These are phyloP conservation scores for Myopa tessellatipennis DNA, from an alignment of 2,888 invertebrate species.

Conservation along the genomic window DNA sequence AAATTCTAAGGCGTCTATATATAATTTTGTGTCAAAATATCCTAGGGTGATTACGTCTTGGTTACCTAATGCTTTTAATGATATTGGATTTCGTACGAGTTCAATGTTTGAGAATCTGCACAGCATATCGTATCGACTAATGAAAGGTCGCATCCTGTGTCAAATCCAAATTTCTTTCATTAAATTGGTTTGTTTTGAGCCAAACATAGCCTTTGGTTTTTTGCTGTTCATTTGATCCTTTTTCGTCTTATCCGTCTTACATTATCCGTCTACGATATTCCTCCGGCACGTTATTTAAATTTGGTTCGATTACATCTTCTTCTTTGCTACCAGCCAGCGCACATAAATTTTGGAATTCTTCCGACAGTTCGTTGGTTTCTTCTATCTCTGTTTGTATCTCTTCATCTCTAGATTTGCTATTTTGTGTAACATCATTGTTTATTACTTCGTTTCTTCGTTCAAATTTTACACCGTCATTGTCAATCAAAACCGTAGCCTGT, in stretches of 20 bases:
- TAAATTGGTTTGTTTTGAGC: not conserved
- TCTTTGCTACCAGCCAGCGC: no score
- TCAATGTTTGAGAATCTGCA: slow-evolving; percentile 19
- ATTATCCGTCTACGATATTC: slow-evolving; percentile 1
- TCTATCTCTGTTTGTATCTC: not conserved
- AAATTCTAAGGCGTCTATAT: slow-evolving; percentile 17
- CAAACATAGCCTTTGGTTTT: slow-evolving; percentile 12
- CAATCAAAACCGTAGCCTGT: slow-evolving; percentile 22
- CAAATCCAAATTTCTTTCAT: slow-evolving; percentile 18
- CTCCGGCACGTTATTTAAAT: slow-evolving; percentile 9
- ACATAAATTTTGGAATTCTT: no score
- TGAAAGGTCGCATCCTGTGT: slow-evolving; percentile 20
- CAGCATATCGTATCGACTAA: slow-evolving; percentile 26
- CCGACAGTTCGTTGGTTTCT: no score
- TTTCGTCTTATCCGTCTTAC: not conserved
- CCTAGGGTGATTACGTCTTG: slow-evolving; percentile 32
- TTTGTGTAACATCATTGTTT: not conserved
- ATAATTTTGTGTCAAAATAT: slow-evolving; percentile 33
- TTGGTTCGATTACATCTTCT: not conserved
- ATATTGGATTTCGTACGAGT: slow-evolving; percentile 10
- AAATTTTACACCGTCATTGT: slow-evolving; percentile 17
- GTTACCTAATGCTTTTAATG: slow-evolving; percentile 30
- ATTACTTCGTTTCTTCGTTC: not conserved
- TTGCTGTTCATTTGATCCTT: not conserved
- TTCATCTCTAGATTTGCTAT: not conserved